Evolutionary conservation across 2,797 vertebrate species (phyloP), one percentile per base, ranked within the genome.

Genomic region (Enteromius radiatus): DNA sequence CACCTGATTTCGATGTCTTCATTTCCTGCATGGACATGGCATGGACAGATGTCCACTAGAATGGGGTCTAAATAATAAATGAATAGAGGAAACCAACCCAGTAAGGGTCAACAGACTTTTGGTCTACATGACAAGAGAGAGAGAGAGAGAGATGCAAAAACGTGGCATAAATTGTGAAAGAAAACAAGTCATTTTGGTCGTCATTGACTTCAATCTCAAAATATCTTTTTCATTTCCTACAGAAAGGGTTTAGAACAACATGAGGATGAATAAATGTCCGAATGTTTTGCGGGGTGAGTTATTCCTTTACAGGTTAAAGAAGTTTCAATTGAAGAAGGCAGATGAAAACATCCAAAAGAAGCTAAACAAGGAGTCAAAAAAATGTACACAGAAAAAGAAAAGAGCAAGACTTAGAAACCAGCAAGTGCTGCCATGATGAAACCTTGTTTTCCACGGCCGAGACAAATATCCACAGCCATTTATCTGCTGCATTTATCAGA

Each of bases 401-500:
- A 21, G 21, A 71, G 56, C 14, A 52, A 36, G 69, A 81, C 10
- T 74, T 49, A 8, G 3, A 52, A 31, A 33, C 31, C 61, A 75
- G 38, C 43, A 31, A 75, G 64, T 38, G 41, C 64, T 28, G 26
- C 78, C 77, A 71, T 88, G 87, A 86, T 83, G 75, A 85, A 86
- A 86, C 63, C 38, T 85, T 26, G 17, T 47, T 81, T 83, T 78
- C 81, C 78, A 74, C 10, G 9, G 47, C 61, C 80, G 68, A 84
- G 85, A 88, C 85, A 86, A 86, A 88, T 86, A 85, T 77, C 85
- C 85, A 82, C 83, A 83, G 74, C 56, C 76, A 52, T 81, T 76
- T 73, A 70, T 84, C 85, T 81, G 64, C 64, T 54, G 85, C 87
- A 84, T 88, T 88, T 88, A 86, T 86, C 86, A 84, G 84, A 83